Base-by-base conservation (phyloP, 2,888 invertebrate species). In the Yponomeuta plumbellus region DNA sequence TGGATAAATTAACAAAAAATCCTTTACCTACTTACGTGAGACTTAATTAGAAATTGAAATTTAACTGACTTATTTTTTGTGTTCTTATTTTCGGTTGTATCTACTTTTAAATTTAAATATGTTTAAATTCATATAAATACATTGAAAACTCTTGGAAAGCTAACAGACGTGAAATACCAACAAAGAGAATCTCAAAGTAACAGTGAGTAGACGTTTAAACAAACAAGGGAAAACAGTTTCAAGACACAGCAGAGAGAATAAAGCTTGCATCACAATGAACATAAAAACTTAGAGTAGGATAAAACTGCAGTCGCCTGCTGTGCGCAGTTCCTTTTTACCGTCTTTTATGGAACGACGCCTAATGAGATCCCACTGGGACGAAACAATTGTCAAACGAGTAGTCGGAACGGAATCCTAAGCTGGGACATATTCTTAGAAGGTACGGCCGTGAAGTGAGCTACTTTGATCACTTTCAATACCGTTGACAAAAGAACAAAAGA, bases 291-390 rank as follows among this genome's bases (percentile, higher is more conserved):
- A 65, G 69, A 70, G 70, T 71, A 69, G 23, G 34, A 57, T 56
- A 69, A 71, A 75, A 69, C 66, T 67, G 68, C 68, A 70, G 72
- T 70, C 72, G 71, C 73, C 74, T 71, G 70, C 70, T 66, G 59
- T n/a, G 59, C 20, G 26, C 13, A 34, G n/a, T 62, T 52, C 57
- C 73, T 74, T 78, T 79, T 76, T 79, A 77, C 72, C 68, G 68
- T 72, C 72, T 80, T 80, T 78, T 71, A 68, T 71, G 79, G 80
- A 80, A 66, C 66, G 57, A 40, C 34, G 39, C 73, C 69, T 74
- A 74, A 77, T 78, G 76, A 75, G 73, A 75, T 78, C 80, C 80
- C 78, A 72, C 76, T 72, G 82, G 73, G 80, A 66, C 75, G 68
- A 79, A 76, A 83, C 80, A 82, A 83, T 80, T 74, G 77, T 72